These are phyloP conservation scores for Gonocerus acuteangulatus DNA, from an alignment of 2,888 invertebrate species.

Conservation along the genomic window DNA sequence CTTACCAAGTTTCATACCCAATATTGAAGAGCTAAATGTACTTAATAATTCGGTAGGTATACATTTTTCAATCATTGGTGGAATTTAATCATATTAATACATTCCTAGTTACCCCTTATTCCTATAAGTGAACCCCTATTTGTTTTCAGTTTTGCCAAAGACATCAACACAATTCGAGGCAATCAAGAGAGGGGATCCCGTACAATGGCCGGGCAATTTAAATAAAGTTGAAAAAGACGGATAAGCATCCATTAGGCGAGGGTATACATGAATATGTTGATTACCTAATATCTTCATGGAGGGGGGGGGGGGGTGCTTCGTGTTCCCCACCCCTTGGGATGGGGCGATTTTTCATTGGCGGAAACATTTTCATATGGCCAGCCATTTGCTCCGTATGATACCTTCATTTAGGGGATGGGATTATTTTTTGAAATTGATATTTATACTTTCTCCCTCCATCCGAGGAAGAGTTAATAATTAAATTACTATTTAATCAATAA, in stretches of 20 bases:
- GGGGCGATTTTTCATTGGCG: conserved; percentile 19
- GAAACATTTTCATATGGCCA: conserved; percentile 12
- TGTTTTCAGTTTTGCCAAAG: too few species aligned
- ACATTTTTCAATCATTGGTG: too few species aligned
- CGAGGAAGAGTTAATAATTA: background rate
- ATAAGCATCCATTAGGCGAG: conserved; percentile 13
- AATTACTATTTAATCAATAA: too few species aligned
- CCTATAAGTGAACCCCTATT: too few species aligned
- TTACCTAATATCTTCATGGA: conserved; percentile 1
- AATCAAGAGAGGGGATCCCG: too few species aligned
- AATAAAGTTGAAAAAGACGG: conserved; percentile 20
- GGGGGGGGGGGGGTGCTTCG: background rate
- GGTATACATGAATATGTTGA: conserved; percentile 18
- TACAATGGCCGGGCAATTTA: background rate
- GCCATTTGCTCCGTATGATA: conserved; percentile 3
- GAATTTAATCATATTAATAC: too few species aligned
- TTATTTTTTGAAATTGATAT: conserved; percentile 25
- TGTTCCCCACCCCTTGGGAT: background rate
- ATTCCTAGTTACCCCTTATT: too few species aligned
- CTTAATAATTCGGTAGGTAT: too few species aligned
- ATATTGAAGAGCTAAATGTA: too few species aligned
- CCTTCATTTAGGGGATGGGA: conserved; percentile 7
- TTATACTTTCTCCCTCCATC: background rate
- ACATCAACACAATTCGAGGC: too few species aligned
- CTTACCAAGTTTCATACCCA: too few species aligned